Conservation (phyloP, 2,888 invertebrate genomes). For the Cybosia mesomella region DNA sequence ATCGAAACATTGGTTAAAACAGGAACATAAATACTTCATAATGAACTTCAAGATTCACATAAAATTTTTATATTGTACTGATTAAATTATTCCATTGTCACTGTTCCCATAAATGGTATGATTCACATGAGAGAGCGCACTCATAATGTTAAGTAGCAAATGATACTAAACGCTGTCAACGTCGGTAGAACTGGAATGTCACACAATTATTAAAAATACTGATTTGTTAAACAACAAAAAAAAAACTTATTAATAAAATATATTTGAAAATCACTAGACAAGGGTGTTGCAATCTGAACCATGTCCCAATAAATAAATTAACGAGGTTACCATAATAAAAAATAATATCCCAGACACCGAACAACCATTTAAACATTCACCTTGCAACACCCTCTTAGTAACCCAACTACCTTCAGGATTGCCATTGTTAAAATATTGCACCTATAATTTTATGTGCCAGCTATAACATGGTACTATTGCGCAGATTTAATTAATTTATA, state of each 20-base stretch:
- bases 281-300: constrained; percentile 76
- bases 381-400: constrained; percentile 74
- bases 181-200: constrained; percentile 83
- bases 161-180: constrained; percentile 61
- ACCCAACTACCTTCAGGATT: constrained; percentile 65
- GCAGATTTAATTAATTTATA: constrained; percentile 62
- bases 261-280: constrained; percentile 70
- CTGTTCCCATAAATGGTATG: constrained; percentile 39
- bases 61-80: constrained; percentile 66
- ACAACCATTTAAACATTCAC: constrained; percentile 66
- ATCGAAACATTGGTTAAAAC: constrained; percentile 50
- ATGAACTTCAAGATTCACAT: constrained; percentile 50
- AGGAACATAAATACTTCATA: constrained; percentile 58
- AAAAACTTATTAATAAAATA: constrained; percentile 69
- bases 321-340: constrained; percentile 55
- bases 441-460: constrained; percentile 70
- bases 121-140: constrained; percentile 68
- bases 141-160: constrained; percentile 65
- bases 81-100: constrained; percentile 47
- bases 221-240: constrained; percentile 82
- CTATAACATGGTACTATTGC: constrained; percentile 65
- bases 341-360: constrained; percentile 54
- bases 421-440: constrained; percentile 75
- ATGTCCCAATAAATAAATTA: constrained; percentile 61
- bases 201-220: constrained; percentile 86